Percentiles rank a stretch among this genome's conserved stretches.
These are phyloP conservation scores for Meloidogyne chitwoodi DNA, from an alignment of 1,140 invertebrate species.

Conservation along the genomic window DNA sequence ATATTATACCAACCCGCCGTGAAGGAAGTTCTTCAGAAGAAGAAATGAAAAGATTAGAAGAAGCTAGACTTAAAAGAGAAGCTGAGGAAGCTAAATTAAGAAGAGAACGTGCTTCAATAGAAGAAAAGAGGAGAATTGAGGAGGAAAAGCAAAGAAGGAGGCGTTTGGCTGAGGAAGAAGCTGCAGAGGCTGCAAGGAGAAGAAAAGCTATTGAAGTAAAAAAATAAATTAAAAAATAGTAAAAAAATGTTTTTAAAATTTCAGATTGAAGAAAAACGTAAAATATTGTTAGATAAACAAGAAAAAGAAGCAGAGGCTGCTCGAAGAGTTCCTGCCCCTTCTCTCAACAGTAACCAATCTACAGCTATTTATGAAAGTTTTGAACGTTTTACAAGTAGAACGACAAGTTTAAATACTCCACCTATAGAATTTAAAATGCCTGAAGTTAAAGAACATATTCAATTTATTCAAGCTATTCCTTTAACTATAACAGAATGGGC, in stretches of 20 bases:
- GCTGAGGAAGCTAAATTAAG: neutral
- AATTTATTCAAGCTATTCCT: neutral
- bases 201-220: neutral
- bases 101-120: neutral
- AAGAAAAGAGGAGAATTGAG: slow-evolving; percentile 1
- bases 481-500: slow-evolving; percentile 11
- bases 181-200: slow-evolving; percentile 1
- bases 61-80: slow-evolving; percentile 4
- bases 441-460: neutral
- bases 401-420: neutral
- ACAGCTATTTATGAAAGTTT: neutral
- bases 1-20: neutral
- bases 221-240: neutral
- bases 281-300: neutral
- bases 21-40: neutral
- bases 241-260: neutral
- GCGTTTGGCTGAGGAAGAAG: neutral
- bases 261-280: neutral
- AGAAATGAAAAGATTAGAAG: slow-evolving; percentile 3
- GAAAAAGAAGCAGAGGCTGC: neutral
- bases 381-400: neutral
- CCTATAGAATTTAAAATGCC: neutral
- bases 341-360: neutral
- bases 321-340: neutral
- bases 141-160: neutral